These are phyloP conservation scores for Ophthalmolycus amberensis DNA, from an alignment of 2,113 vertebrate genomes.

Conservation along the genomic window DNA sequence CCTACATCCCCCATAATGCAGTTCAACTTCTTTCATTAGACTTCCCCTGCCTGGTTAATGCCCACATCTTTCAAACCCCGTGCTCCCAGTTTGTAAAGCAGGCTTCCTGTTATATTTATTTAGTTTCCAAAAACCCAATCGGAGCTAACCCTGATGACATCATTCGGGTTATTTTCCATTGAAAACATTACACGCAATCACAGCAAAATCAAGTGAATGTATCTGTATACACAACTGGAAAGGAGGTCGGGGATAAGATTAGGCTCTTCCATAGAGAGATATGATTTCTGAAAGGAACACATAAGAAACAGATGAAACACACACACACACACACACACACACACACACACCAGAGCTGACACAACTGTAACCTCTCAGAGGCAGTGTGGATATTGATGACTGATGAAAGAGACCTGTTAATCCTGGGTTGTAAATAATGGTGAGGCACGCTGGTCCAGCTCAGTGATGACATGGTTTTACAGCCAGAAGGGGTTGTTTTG, in stretches of 20 bases:
- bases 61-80: background rate
- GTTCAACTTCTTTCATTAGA: background rate
- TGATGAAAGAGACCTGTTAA: constrained; percentile 36
- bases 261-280: background rate
- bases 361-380: background rate
- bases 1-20: background rate
- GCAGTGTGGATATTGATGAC: background rate
- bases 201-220: background rate
- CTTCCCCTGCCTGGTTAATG: background rate
- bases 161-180: background rate
- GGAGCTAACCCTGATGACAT: background rate
- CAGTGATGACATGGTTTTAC: constrained; percentile 12
- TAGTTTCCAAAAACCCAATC: background rate
- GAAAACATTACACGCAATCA: background rate
- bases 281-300: background rate
- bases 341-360: background rate
- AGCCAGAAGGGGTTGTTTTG: constrained; percentile 1
- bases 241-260: background rate
- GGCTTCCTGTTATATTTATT: background rate
- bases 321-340: no score
- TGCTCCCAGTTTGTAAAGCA: background rate
- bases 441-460: background rate
- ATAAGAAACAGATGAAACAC: no score
- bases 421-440: constrained; percentile 19
- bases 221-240: background rate